These are phyloP conservation scores for Rhinella marina DNA, from an alignment of 2,797 vertebrate species.

Conservation along the genomic window DNA sequence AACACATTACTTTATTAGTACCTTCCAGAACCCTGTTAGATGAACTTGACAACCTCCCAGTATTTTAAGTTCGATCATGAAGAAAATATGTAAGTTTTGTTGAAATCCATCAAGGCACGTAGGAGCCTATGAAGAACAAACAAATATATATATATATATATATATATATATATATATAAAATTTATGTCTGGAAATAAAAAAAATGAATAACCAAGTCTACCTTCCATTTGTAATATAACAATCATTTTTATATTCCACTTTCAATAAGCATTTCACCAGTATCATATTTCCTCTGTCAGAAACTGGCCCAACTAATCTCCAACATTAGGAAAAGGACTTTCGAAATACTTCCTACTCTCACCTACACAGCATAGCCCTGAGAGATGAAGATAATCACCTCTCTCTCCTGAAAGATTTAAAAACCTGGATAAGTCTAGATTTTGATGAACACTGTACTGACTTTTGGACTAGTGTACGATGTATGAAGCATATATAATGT, in stretches of 20 bases:
- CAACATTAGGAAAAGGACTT: not conserved
- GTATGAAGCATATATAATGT: constrained; percentile 54
- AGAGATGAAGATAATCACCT: constrained; percentile 29
- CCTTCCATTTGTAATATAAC: not conserved
- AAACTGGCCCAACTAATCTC: not conserved
- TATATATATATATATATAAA: too few species aligned
- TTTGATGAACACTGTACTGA: constrained; percentile 44
- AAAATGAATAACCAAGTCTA: too few species aligned
- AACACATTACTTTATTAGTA: too few species aligned
- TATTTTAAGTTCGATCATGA: too few species aligned
- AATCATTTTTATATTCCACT: not conserved
- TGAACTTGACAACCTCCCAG: too few species aligned
- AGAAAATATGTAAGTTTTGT: too few species aligned
- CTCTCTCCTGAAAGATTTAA: constrained; percentile 40
- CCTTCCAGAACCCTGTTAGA: too few species aligned
- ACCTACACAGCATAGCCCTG: not conserved
- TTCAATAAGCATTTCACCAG: not conserved
- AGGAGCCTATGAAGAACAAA: too few species aligned
- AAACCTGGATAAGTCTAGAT: constrained; percentile 31
- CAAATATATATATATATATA: too few species aligned
- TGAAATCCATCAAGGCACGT: too few species aligned
- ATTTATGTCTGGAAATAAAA: not conserved
- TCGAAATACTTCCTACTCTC: not conserved
- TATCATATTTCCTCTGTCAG: not conserved
- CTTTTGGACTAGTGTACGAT: constrained; percentile 41